Conservation (phyloP, 2,113 vertebrate species). For the Raphicerus campestris region DNA sequence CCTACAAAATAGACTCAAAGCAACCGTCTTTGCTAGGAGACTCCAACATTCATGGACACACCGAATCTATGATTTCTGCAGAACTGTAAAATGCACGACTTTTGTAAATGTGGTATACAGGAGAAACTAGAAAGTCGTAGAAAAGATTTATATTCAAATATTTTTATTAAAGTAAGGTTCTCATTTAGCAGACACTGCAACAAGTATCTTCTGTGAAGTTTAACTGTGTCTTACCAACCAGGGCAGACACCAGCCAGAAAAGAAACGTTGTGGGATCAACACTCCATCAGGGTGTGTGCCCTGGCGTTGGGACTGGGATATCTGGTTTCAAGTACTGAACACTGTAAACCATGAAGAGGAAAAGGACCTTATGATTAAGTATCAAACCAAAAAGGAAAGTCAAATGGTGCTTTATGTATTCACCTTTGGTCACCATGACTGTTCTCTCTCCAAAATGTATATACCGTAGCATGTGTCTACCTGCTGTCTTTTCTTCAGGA, state of each 20-base stretch:
- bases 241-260: slow-evolving; percentile 63
- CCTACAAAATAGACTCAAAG: slow-evolving; percentile 89
- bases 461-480: slow-evolving; percentile 55
- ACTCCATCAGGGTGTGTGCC: background rate
- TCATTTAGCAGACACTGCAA: slow-evolving; percentile 76
- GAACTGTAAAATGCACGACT: slow-evolving; percentile 85
- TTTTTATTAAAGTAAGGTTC: slow-evolving; percentile 81
- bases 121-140: slow-evolving; percentile 74
- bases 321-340: background rate
- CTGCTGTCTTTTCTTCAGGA: slow-evolving; percentile 64
- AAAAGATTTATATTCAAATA: slow-evolving; percentile 88
- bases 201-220: slow-evolving; percentile 86
- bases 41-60: slow-evolving; percentile 88
- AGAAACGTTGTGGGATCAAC: slow-evolving; percentile 8
- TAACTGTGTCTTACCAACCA: slow-evolving; percentile 72
- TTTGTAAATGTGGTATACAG: slow-evolving; percentile 82
- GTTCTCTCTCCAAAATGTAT: slow-evolving; percentile 23
- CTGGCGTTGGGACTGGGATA: background rate
- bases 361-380: slow-evolving; percentile 17
- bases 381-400: slow-evolving; percentile 33
- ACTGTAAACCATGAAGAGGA: slow-evolving; percentile 39
- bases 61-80: slow-evolving; percentile 92
- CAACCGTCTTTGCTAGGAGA: slow-evolving; percentile 90
- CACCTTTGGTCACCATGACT: background rate
- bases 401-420: slow-evolving; percentile 7